phyloP scores from a whole-genome alignment of 2,888 invertebrate genomes.

The Shargacucullia verbasci region DNA sequence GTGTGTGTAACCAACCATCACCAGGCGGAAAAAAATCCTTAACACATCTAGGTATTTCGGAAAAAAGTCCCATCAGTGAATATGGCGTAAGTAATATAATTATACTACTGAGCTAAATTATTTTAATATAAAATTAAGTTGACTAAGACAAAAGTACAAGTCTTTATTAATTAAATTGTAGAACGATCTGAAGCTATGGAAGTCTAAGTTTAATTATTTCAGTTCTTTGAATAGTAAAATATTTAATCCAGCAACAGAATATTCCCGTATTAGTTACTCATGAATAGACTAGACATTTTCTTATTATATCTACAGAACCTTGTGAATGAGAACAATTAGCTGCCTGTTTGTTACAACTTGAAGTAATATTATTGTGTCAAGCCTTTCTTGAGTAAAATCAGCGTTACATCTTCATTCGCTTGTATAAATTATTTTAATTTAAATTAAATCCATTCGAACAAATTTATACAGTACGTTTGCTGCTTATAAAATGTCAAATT shows the following conservation, averaged over 20 bases:
- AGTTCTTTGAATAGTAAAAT: constrained; percentile 4
- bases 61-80: too few species aligned
- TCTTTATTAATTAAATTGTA: not conserved
- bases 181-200: too few species aligned
- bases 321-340: constrained; percentile 33
- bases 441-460: not conserved
- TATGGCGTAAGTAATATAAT: too few species aligned
- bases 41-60: too few species aligned
- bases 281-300: constrained; percentile 25
- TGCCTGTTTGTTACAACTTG: constrained; percentile 30
- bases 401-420: constrained; percentile 2
- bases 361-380: constrained; percentile 24
- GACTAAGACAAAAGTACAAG: too few species aligned
- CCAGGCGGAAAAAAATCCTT: too few species aligned
- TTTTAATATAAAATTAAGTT: too few species aligned
- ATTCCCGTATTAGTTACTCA: constrained; percentile 8
- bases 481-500: too few species aligned
- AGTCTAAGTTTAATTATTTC: constrained; percentile 1
- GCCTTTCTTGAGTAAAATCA: constrained; percentile 3
- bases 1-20: too few species aligned
- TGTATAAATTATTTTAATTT: not conserved
- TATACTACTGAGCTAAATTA: too few species aligned
- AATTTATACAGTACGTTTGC: not conserved
- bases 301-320: constrained; percentile 19
- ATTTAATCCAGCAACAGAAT: constrained; percentile 5